phyloP scores from a whole-genome alignment of 2,113 vertebrate species.

The Podilymbus podiceps region DNA sequence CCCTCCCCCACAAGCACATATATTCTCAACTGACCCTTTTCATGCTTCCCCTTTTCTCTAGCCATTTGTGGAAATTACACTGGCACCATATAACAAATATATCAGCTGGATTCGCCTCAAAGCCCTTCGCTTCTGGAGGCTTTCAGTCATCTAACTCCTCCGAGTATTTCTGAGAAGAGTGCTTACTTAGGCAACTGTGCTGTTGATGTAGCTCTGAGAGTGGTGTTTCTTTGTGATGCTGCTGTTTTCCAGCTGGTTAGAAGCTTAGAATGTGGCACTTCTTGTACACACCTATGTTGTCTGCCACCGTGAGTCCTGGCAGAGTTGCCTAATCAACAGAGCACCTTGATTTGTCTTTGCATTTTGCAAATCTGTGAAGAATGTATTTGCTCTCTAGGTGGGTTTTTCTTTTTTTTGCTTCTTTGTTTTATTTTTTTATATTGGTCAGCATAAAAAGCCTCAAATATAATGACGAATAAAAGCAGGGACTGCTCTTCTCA shows the following conservation, averaged over 20 bases:
- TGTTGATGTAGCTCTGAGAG: neutral
- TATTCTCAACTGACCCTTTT: constrained; percentile 46
- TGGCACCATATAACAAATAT: constrained; percentile 25
- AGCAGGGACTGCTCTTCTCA: neutral
- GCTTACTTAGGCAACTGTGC: neutral
- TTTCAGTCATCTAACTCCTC: neutral
- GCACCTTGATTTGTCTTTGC: neutral
- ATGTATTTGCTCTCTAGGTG: neutral
- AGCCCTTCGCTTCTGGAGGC: neutral
- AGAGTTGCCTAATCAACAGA: neutral
- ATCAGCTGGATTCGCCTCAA: constrained; percentile 4
- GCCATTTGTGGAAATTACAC: neutral
- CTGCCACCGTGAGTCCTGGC: neutral
- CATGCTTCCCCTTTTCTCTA: constrained; percentile 10
- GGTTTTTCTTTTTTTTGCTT: neutral
- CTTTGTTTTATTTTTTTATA: neutral
- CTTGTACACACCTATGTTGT: neutral
- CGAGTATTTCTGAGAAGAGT: constrained; percentile 25
- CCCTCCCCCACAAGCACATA: constrained; percentile 17
- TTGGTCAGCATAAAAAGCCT: neutral
- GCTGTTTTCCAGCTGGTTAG: neutral
- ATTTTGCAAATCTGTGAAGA: neutral
- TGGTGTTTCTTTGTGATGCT: constrained; percentile 5
- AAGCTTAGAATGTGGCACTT: neutral
- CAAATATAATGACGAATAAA: neutral